Base-by-base conservation (phyloP, 2,113 vertebrate species). In the Pomatorhinus ruficollis region DNA sequence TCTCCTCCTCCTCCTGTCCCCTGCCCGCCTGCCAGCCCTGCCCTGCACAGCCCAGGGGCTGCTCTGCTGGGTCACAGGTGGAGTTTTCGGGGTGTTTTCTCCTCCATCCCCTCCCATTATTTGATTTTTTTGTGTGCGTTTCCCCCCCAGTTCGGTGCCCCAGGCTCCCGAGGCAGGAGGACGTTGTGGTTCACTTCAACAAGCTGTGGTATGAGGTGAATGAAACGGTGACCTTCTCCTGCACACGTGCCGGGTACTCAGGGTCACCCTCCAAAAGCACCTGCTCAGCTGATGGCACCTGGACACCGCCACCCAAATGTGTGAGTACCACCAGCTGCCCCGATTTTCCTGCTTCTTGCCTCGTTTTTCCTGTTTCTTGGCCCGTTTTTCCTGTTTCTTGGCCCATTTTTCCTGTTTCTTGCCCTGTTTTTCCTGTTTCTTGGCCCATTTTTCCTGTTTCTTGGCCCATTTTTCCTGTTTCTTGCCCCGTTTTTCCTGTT, bases 201-300 rank as follows among this genome's bases (percentile, higher is more conserved):
- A 65, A 65, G 50, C 8, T 13, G 12, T 16, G 5, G 24, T 75
- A 85, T 0, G 19, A 12, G 70, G 70, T 85, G 50, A 85, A 85
- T 4, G 82, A 75, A 5, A 57, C 70, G 0, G 19, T 75, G 50
- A 1, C n/a, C 59, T 84, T 74, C 69, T 4, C 0, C 82, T 84
- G 82, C 81, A 33, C 0, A 9, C 40, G 4, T 1, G 12, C 2
- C 5, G 28, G 49, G 27, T 5, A 0, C 1, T 1, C 1, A 5
- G 6, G 11, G 49, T 0, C 18, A 5, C 0, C 1, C 5, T 40
- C 16, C 10, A 1, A 2, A 39, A 2, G 2, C 11, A 78, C 50
- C 49, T 96, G 96, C 75, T 91, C 93, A 4, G n/a, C 70, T 33
- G 22, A 68, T 1, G 95, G 96, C 84, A 91, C 77, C 23, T 96